Evolutionary conservation across 92 coral and sea anemone species (phyloP).

Genomic region (Umimayanthus kanabou): DNA sequence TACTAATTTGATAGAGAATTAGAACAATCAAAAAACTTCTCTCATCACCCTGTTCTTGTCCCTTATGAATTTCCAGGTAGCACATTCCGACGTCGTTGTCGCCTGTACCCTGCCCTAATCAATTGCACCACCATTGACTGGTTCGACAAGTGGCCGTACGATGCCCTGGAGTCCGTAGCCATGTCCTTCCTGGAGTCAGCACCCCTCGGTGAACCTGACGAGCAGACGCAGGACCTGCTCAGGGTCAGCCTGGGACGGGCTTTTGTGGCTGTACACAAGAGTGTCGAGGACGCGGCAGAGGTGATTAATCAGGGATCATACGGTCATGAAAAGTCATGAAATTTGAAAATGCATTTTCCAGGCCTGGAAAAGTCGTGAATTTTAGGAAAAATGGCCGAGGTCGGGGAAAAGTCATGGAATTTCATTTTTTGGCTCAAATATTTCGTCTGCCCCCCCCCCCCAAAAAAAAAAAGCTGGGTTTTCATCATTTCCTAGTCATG

Average conservation of each 20-base stretch:
- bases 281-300: constrained; percentile 75
- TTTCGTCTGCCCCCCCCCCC: too few species aligned
- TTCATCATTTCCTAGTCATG: too few species aligned
- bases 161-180: constrained; percentile 90
- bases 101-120: constrained; percentile 89
- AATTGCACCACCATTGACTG: constrained; percentile 96
- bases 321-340: too few species aligned
- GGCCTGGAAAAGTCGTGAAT: too few species aligned
- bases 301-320: too few species aligned
- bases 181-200: constrained; percentile 71
- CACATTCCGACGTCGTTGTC: constrained; percentile 83
- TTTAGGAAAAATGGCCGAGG: too few species aligned
- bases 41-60: background rate
- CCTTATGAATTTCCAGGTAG: background rate
- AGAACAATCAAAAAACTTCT: background rate
- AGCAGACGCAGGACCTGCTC: constrained; percentile 39
- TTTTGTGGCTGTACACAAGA: constrained; percentile 74
- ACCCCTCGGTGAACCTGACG: constrained; percentile 57
- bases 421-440: too few species aligned
- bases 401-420: too few species aligned
- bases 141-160: constrained; percentile 96
- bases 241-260: constrained; percentile 54
- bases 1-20: too few species aligned
- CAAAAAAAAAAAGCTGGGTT: too few species aligned
- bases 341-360: too few species aligned